These are phyloP conservation scores for Xylocopa sonorina DNA, from an alignment of 1,140 invertebrate species.

Conservation along the genomic window DNA sequence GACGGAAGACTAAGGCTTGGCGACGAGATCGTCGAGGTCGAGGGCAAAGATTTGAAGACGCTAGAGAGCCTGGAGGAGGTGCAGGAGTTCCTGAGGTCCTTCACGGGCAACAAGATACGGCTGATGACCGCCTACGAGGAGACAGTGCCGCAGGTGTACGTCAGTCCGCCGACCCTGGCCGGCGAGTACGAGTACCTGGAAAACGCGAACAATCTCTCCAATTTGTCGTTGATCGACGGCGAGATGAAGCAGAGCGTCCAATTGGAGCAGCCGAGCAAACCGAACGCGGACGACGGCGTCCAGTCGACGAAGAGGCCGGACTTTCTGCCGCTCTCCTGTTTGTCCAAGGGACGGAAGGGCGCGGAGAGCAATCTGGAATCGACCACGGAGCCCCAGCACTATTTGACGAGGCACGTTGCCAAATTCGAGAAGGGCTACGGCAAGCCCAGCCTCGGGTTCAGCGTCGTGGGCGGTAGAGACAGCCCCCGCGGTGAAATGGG, in stretches of 20 bases:
- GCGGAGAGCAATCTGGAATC: conserved; percentile 55
- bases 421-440: conserved; percentile 86
- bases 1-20: conserved; percentile 90
- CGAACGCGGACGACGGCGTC: conserved; percentile 4
- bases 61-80: conserved; percentile 86
- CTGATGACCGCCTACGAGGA: conserved; percentile 79
- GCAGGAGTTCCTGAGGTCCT: conserved; percentile 80
- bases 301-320: conserved; percentile 73
- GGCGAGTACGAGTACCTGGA: conserved; percentile 73
- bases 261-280: conserved; percentile 20
- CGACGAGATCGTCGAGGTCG: conserved; percentile 94
- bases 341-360: conserved; percentile 67
- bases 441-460: conserved; percentile 88
- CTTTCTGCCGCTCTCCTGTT: conserved; percentile 71
- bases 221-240: conserved; percentile 68
- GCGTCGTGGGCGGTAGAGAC: conserved; percentile 88
- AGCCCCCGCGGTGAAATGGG: conserved; percentile 88
- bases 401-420: conserved; percentile 76
- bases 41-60: conserved; percentile 90
- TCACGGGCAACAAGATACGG: conserved; percentile 74
- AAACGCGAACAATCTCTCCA: conserved; percentile 75
- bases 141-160: conserved; percentile 75
- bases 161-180: conserved; percentile 53
- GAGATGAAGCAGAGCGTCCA: conserved; percentile 55
- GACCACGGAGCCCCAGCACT: conserved; percentile 82